Evolutionary conservation across 1,140 invertebrate genomes (phyloP).

Genomic region (Microvelia longipes): DNA sequence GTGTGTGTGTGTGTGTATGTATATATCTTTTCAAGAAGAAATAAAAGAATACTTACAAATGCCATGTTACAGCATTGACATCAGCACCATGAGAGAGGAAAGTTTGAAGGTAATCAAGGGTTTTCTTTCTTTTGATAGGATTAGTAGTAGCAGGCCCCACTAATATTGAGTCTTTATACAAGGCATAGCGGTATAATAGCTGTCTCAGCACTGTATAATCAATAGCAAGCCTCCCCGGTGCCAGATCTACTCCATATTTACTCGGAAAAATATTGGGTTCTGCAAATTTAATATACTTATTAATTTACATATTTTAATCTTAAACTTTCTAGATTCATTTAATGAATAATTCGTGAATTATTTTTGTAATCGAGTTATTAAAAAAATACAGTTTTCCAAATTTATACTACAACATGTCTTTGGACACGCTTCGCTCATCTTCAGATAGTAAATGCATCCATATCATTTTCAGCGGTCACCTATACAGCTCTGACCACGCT

Average conservation of each 20-base stretch:
- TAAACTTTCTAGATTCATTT: too few species aligned
- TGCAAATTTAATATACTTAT: slow-evolving; percentile 2
- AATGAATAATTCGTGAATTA: too few species aligned
- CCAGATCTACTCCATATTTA: slow-evolving; percentile 9
- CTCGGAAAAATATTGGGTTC: slow-evolving; percentile 12
- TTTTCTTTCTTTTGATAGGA: not conserved
- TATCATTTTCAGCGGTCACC: too few species aligned
- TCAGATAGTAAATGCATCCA: too few species aligned
- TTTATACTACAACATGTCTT: too few species aligned
- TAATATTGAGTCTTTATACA: slow-evolving; percentile 10
- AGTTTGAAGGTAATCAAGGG: not conserved
- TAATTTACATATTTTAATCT: too few species aligned
- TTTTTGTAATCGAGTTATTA: too few species aligned
- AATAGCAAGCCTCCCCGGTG: slow-evolving; percentile 1
- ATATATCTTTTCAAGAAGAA: too few species aligned
- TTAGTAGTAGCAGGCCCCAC: slow-evolving; percentile 10
- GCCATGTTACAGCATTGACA: slow-evolving; percentile 12
- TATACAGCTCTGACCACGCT: too few species aligned
- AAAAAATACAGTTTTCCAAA: too few species aligned
- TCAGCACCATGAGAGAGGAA: slow-evolving; percentile 5
- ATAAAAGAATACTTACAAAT: slow-evolving; percentile 10
- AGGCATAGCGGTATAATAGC: slow-evolving; percentile 5
- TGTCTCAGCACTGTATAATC: slow-evolving; percentile 8
- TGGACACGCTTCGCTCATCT: too few species aligned
- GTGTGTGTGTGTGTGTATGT: too few species aligned